phyloP scores from a whole-genome alignment of 1,140 invertebrate genomes.

The Oncopodura yosiiana region DNA sequence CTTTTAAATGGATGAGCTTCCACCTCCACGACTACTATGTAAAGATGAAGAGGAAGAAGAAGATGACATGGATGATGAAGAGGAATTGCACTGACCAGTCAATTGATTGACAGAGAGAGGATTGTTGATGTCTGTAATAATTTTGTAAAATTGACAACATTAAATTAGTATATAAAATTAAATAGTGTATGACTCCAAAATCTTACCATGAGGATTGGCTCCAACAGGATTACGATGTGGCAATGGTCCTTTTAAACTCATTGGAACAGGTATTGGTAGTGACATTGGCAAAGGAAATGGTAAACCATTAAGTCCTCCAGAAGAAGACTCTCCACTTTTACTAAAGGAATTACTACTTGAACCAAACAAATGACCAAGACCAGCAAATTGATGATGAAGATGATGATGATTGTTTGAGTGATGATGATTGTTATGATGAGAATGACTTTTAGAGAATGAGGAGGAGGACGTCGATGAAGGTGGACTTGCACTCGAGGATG shows the following conservation, averaged over 20 bases:
- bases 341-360: too few species aligned
- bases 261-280: conserved; percentile 18
- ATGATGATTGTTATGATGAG: conserved; percentile 31
- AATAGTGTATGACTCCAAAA: too few species aligned
- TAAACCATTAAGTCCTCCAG: too few species aligned
- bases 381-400: conserved; percentile 32
- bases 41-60: conserved; percentile 31
- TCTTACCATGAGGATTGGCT: conserved; percentile 77
- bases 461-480: conserved; percentile 25
- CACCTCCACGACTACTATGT: conserved; percentile 6
- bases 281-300: conserved; percentile 13
- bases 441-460: conserved; percentile 33
- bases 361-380: too few species aligned
- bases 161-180: too few species aligned
- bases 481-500: conserved; percentile 21
- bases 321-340: too few species aligned
- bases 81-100: conserved; percentile 53
- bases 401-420: conserved; percentile 25
- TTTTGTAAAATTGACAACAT: conserved; percentile 8
- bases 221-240: conserved; percentile 66
- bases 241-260: conserved; percentile 23
- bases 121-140: conserved; percentile 85
- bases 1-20: conserved; percentile 1
- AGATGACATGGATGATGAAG: conserved; percentile 28
- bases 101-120: conserved; percentile 78